Evolutionary conservation across 1,140 invertebrate species (phyloP).

Genomic region (Macrotrachela quadricornifera): DNA sequence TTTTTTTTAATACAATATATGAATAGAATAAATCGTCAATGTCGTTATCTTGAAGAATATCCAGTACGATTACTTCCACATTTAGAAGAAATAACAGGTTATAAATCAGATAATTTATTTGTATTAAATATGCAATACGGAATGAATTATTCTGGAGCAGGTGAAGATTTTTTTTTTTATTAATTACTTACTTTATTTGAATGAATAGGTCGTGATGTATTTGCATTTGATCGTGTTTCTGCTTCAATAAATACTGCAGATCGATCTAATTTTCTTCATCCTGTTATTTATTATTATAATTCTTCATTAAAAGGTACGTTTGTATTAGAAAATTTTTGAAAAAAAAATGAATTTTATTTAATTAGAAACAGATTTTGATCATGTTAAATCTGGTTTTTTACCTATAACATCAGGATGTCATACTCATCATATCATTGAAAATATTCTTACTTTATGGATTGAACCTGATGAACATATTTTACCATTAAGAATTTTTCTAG

Average conservation of each 20-base stretch:
- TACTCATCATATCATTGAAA: constrained; percentile 32
- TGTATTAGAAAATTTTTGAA: background rate
- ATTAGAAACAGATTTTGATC: constrained; percentile 8
- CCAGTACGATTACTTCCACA: constrained; percentile 26
- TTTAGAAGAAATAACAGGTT: constrained; percentile 21
- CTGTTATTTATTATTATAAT: constrained; percentile 31
- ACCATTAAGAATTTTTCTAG: constrained; percentile 29
- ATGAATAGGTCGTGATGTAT: constrained; percentile 20
- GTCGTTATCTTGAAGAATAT: constrained; percentile 27
- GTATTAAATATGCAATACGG: constrained; percentile 32
- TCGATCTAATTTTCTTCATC: constrained; percentile 34
- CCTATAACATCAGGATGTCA: background rate
- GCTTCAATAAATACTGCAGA: constrained; percentile 28
- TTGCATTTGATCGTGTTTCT: constrained; percentile 28
- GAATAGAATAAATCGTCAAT: constrained; percentile 1
- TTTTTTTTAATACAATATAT: constrained; percentile 21
- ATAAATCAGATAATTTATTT: constrained; percentile 16
- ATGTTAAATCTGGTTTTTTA: background rate
- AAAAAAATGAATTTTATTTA: constrained; percentile 6
- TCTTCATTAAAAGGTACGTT: constrained; percentile 24
- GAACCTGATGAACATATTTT: constrained; percentile 24
- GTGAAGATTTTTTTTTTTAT: background rate
- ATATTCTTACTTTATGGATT: constrained; percentile 32
- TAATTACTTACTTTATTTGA: too few species aligned
- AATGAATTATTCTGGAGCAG: constrained; percentile 31